These are phyloP conservation scores for Sarcophaga variegata DNA, from an alignment of 2,888 invertebrate species.

Conservation along the genomic window DNA sequence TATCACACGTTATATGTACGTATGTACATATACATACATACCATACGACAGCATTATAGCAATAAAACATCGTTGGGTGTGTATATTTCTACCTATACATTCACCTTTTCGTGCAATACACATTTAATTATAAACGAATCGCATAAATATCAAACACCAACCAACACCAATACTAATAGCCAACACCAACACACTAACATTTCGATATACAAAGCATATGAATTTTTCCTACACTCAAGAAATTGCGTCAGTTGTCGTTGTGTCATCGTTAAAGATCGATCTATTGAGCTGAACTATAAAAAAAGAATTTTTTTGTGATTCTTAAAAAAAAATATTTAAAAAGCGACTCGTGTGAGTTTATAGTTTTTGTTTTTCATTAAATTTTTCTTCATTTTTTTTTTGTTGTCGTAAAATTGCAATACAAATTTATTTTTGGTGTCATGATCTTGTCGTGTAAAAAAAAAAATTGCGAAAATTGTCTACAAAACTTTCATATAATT, in stretches of 20 bases:
- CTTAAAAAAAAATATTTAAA: conserved; percentile 5
- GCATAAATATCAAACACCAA: neutral
- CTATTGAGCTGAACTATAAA: conserved; percentile 43
- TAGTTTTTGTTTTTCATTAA: neutral
- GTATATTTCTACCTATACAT: too few relatives aligned
- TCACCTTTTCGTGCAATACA: neutral
- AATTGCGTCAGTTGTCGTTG: conserved; percentile 69
- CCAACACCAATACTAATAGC: neutral
- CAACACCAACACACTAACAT: neutral
- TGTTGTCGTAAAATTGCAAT: too few relatives aligned
- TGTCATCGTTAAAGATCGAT: conserved; percentile 66
- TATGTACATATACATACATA: neutral
- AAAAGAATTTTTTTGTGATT: conserved; percentile 11
- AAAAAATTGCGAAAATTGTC: conserved; percentile 17
- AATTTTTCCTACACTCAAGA: conserved; percentile 55
- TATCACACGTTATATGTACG: too few relatives aligned
- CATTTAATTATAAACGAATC: neutral
- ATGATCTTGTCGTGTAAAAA: conserved; percentile 60
- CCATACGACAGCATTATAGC: neutral
- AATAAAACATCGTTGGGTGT: neutral
- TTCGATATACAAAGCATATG: conserved; percentile 29
- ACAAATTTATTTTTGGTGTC: conserved; percentile 62
- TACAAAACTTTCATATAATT: neutral
- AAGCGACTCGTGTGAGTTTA: conserved; percentile 51
- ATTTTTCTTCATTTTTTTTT: too few relatives aligned